Evolutionary conservation across 1,140 invertebrate species (phyloP), one percentile per base, ranked within the genome.

Genomic region (Centruroides vittatus): DNA sequence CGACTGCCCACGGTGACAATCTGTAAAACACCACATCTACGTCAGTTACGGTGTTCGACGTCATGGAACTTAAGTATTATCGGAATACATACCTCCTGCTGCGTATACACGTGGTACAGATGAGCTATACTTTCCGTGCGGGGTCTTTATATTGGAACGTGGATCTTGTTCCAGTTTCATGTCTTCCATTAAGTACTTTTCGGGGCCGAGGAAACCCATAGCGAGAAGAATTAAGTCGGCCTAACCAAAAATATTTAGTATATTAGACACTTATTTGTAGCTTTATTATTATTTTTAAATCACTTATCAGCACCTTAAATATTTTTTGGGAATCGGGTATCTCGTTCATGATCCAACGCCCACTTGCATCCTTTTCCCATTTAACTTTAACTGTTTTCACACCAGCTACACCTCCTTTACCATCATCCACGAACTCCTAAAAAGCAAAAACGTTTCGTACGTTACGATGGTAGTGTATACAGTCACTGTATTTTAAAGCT

Each of bases 181-280:
- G 72, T 98, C 86, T 67, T 81, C 80, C 34, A 89, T 83, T 61
- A 98, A 84, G 61, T 86, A 84, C 69, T 88, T 84, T 75, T 99
- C 96, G 5, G 95, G 96, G 5, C 96, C 95, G 46, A 98, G 77
- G 79, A 99, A 99, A 68, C 96, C 96, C 95, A 99, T 98, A 12
- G 96, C 95, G 36, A 99, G 78, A 60, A 99, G 77, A 49, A 97
- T 90, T 60, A 99, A 75, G 71, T 98, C 90, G 68, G 89, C 92
- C 68, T 90, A 83, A 73, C 83, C 92, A 23, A 23, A 23, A 5
- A 87, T 67, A 77, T 82, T 67, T 3, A 66, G 67, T 58, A 50
- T 57, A 65, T 57, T 49, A 58, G 49, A 51, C 2, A 51, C 34
- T 12, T 34, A 12, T 34, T 34, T n/a, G 2, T 34, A 12, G 12